Conservation (phyloP, 2,113 vertebrate genomes). For the Sterrhoptilus dennistouni region DNA sequence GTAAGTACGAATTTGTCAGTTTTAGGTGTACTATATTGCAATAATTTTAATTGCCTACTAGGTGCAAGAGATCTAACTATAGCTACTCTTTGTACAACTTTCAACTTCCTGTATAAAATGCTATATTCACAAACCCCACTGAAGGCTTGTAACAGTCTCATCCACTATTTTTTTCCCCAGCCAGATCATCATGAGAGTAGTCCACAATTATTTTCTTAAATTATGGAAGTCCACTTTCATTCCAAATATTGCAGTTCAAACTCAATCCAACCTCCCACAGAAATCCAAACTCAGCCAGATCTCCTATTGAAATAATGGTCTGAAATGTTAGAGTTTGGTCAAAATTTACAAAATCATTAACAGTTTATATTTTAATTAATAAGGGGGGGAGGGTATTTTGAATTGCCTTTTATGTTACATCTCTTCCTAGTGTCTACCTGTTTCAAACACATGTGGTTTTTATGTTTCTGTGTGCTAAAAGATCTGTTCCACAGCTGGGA, state of each 20-base stretch:
- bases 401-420: not conserved
- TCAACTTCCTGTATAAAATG: not conserved
- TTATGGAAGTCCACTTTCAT: not conserved
- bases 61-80: not conserved
- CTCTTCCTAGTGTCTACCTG: not conserved
- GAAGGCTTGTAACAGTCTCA: not conserved
- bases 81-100: not conserved
- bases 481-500: not conserved
- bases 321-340: not conserved
- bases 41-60: not conserved
- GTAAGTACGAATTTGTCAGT: not conserved
- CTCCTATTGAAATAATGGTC: not conserved
- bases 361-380: not conserved
- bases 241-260: not conserved
- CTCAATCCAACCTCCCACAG: not conserved
- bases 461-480: not conserved
- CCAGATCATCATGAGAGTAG: not conserved
- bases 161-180: not conserved
- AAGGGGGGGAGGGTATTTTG: not conserved
- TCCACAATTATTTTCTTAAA: not conserved
- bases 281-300: not conserved
- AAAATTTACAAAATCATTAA: not conserved
- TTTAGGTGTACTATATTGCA: not conserved
- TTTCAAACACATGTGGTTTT: not conserved
- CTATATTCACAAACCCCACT: not conserved